Evolutionary conservation across 2,113 vertebrate genomes (phyloP).

Genomic region (Saiga tatarica): DNA sequence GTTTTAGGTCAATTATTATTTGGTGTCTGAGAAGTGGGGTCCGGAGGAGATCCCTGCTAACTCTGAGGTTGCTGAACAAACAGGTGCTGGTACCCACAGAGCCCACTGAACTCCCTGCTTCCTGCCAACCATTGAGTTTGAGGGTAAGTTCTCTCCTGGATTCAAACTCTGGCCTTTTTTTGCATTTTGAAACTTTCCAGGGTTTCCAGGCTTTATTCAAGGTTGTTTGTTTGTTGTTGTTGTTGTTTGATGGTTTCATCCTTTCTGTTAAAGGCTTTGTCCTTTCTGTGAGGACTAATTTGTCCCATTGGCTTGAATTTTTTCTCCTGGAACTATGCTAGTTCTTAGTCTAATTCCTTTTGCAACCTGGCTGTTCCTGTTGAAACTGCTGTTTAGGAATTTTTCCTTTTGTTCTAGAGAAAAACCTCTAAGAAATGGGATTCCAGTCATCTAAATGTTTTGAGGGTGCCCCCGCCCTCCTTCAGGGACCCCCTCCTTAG

Average conservation of each 20-base stretch:
- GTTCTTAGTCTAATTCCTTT: neutral
- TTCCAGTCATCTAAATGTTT: neutral
- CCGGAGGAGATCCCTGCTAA: neutral
- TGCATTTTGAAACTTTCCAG: neutral
- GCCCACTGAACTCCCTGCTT: neutral
- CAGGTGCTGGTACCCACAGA: neutral
- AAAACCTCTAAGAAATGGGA: neutral
- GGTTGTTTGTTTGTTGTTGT: neutral
- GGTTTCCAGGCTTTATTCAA: neutral
- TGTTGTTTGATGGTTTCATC: neutral
- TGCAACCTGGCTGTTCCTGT: neutral
- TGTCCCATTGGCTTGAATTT: neutral
- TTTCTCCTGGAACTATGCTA: neutral
- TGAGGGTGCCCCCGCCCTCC: neutral
- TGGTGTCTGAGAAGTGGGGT: neutral
- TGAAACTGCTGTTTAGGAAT: neutral
- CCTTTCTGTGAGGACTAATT: neutral
- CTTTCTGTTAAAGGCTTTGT: neutral
- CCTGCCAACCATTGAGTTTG: neutral
- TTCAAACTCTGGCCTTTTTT: neutral
- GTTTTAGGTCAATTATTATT: neutral
- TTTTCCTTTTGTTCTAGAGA: neutral
- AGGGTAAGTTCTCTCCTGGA: neutral
- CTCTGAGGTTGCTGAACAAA: neutral
- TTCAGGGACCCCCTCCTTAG: neutral